Evolutionary conservation across 2,113 vertebrate genomes (phyloP).

Genomic region (Hipposideros armiger): DNA sequence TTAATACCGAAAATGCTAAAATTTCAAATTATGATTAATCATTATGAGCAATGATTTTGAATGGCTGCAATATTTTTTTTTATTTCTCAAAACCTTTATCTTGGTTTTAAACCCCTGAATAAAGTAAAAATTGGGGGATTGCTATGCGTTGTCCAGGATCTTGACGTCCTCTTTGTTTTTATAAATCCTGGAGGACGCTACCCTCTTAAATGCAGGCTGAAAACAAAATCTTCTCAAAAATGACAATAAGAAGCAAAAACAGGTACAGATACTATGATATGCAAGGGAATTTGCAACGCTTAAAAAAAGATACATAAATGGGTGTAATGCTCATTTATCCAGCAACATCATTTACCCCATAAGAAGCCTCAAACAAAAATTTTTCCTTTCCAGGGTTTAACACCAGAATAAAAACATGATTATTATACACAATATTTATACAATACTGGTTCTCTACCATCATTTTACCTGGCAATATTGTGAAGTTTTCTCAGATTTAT

Average conservation of each 20-base stretch:
- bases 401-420: background rate
- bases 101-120: background rate
- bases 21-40: slow-evolving; percentile 11
- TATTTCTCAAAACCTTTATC: slow-evolving; percentile 12
- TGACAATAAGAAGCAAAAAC: background rate
- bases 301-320: background rate
- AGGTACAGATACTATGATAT: background rate
- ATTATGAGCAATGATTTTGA: background rate
- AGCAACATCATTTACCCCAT: background rate
- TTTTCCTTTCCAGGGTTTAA: background rate
- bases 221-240: slow-evolving; percentile 25
- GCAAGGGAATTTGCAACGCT: background rate
- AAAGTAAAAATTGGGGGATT: background rate
- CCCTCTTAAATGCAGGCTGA: background rate
- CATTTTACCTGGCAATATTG: background rate
- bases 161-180: background rate
- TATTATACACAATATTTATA: background rate
- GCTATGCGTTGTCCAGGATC: background rate
- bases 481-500: background rate
- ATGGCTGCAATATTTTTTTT: background rate
- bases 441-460: background rate
- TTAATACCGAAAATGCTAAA: background rate
- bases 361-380: background rate
- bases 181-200: slow-evolving; percentile 19
- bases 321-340: background rate